Evolutionary conservation across 2,113 vertebrate species (phyloP).

Genomic region (Oryzias celebensis): DNA sequence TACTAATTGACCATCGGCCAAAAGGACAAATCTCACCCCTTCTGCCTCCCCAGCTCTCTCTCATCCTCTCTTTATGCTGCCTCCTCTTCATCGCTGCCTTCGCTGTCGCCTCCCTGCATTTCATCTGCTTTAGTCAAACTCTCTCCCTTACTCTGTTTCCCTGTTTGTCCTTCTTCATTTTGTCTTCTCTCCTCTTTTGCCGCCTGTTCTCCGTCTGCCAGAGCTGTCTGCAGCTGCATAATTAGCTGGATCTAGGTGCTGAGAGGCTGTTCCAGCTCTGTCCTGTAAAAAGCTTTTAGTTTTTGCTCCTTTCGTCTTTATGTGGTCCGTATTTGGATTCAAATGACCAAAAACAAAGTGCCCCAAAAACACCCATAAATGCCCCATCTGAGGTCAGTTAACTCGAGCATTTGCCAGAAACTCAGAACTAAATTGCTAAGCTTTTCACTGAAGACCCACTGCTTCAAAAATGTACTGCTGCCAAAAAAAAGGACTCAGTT

Average conservation of each 20-base stretch:
- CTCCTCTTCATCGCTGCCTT: constrained; percentile 14
- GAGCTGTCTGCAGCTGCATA: constrained; percentile 53
- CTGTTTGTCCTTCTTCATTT: constrained; percentile 20
- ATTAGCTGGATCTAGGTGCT: constrained; percentile 53
- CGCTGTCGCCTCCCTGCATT: constrained; percentile 12
- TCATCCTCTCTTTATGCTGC: constrained; percentile 32
- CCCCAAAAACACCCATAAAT: no score
- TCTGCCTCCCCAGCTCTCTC: constrained; percentile 27
- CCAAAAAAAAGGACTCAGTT: no score
- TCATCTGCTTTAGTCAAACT: constrained; percentile 20
- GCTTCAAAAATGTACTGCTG: no score
- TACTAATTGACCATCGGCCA: constrained; percentile 65
- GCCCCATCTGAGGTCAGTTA: no score
- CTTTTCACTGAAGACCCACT: no score
- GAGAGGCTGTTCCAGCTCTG: constrained; percentile 50
- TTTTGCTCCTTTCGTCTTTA: constrained; percentile 18
- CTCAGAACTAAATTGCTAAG: no score
- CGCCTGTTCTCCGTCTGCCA: constrained; percentile 13
- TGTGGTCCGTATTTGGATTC: neutral
- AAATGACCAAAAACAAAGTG: constrained; percentile 27
- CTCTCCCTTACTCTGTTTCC: constrained; percentile 17
- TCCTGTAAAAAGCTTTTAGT: constrained; percentile 38
- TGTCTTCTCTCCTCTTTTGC: constrained; percentile 1
- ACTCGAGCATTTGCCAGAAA: no score
- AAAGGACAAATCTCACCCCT: constrained; percentile 53